A percentile compares a stretch with the other conserved stretches of the same genome.
These are phyloP conservation scores for Leptocoma aspasia DNA, from an alignment of 2,113 vertebrate species.

Conservation along the genomic window DNA sequence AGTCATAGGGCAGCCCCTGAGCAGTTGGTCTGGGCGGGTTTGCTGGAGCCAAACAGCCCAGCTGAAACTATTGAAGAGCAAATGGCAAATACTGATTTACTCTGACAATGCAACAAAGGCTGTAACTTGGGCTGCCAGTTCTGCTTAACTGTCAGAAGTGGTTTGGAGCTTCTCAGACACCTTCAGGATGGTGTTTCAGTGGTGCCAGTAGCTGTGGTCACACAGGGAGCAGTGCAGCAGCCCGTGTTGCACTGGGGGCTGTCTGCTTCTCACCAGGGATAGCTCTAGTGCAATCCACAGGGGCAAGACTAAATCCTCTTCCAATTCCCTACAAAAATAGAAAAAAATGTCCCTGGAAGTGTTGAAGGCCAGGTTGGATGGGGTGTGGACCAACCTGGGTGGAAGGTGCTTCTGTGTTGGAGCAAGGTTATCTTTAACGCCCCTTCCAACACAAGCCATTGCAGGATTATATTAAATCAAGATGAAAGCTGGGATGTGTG, in stretches of 20 bases:
- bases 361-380: background rate
- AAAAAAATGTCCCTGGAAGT: background rate
- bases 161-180: background rate
- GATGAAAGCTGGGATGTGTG: background rate
- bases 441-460: background rate
- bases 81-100: background rate
- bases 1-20: background rate
- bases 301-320: background rate
- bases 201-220: background rate
- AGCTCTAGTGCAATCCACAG: background rate
- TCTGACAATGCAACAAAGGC: slow-evolving; percentile 16
- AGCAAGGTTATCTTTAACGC: background rate
- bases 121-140: background rate
- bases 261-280: background rate
- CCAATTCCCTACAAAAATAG: fast-evolving
- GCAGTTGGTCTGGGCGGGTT: background rate
- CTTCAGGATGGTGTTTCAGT: fast-evolving
- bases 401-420: background rate
- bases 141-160: background rate
- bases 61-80: background rate
- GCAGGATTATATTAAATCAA: background rate
- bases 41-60: background rate
- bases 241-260: fast-evolving
- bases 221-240: fast-evolving
- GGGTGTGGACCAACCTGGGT: background rate